These are phyloP conservation scores for Lithobius niger DNA, from an alignment of 1,140 invertebrate genomes.

Conservation along the genomic window DNA sequence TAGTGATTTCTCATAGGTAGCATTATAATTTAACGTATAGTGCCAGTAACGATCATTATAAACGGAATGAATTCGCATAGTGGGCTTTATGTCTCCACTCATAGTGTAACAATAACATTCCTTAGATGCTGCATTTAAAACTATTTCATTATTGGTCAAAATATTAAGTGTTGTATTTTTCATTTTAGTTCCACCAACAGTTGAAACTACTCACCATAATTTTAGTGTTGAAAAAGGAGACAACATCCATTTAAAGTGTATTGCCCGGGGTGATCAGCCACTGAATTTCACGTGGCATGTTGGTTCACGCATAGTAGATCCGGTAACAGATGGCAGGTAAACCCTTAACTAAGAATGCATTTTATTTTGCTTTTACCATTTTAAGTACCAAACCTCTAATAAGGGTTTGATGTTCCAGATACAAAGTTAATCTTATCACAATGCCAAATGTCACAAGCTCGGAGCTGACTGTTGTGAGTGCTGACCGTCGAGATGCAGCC, in stretches of 20 bases:
- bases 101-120: too few relatives aligned
- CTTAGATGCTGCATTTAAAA: too few relatives aligned
- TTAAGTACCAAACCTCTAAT: slow-evolving; percentile 5
- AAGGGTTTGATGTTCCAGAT: slow-evolving; percentile 9
- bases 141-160: too few relatives aligned
- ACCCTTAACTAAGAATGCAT: too few relatives aligned
- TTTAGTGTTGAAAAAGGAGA: slow-evolving; percentile 79
- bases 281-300: slow-evolving; percentile 26
- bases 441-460: not conserved
- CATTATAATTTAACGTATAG: too few relatives aligned
- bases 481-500: slow-evolving; percentile 77
- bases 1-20: too few relatives aligned
- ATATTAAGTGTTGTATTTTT: too few relatives aligned
- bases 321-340: slow-evolving; percentile 4
- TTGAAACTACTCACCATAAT: slow-evolving; percentile 79
- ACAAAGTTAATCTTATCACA: not conserved
- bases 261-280: slow-evolving; percentile 92
- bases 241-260: slow-evolving; percentile 81
- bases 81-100: too few relatives aligned
- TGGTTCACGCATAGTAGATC: slow-evolving; percentile 18
- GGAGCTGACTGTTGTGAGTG: slow-evolving; percentile 8
- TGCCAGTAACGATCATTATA: too few relatives aligned
- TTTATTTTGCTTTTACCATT: slow-evolving; percentile 4
- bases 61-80: too few relatives aligned
- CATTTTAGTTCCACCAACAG: slow-evolving; percentile 75